A percentile compares a stretch with the other conserved stretches of the same genome.
phyloP scores from a whole-genome alignment of 2,113 vertebrate genomes.

The Nematolebias whitei region DNA sequence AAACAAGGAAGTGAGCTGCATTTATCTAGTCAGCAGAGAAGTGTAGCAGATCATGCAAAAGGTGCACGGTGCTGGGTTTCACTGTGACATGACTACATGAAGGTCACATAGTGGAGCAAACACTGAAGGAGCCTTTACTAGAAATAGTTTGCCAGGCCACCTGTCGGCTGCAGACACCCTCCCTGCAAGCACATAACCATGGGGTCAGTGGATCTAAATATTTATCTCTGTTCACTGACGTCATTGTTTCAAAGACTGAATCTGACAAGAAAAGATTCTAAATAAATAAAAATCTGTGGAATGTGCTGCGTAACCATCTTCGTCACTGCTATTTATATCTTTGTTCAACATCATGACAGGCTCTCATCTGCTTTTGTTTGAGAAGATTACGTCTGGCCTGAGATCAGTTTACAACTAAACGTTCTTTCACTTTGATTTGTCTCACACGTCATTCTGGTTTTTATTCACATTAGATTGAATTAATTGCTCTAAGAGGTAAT shows the following conservation, averaged over 20 bases:
- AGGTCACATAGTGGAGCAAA: constrained; percentile 72
- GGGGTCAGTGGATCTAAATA: background rate
- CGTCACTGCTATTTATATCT: constrained; percentile 58
- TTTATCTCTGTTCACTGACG: background rate
- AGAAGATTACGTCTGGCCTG: background rate
- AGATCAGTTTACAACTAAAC: background rate
- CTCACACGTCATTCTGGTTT: background rate
- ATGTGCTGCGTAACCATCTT: constrained; percentile 23
- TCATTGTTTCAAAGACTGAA: background rate
- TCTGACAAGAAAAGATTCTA: background rate
- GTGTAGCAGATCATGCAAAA: constrained; percentile 20
- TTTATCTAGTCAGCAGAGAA: background rate
- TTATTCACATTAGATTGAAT: background rate
- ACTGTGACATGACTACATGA: constrained; percentile 53
- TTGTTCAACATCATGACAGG: constrained; percentile 45
- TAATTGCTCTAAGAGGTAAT: background rate
- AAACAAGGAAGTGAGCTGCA: background rate
- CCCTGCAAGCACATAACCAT: background rate
- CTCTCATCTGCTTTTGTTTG: constrained; percentile 4
- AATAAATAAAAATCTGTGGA: constrained; percentile 1
- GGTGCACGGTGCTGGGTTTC: constrained; percentile 58
- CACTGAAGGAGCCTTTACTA: constrained; percentile 70
- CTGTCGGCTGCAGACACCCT: constrained; percentile 48
- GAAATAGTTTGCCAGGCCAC: constrained; percentile 72
- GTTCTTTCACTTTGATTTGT: background rate